Conservation (phyloP, 2,888 invertebrate species). For the Cacoxenus indagator region DNA sequence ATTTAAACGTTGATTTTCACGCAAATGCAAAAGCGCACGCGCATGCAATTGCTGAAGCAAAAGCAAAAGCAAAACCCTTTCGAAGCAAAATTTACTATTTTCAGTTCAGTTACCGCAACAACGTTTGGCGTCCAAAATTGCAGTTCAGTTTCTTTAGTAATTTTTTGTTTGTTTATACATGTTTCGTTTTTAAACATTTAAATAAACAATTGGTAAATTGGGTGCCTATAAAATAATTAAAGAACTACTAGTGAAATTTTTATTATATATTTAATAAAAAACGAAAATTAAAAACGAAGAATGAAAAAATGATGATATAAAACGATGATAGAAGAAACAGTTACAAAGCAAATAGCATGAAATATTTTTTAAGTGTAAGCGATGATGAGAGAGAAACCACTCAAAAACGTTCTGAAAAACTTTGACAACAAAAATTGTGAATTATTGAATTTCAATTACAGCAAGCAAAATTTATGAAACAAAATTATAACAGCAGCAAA, state of each 20-base stretch:
- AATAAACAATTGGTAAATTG: conserved; percentile 67
- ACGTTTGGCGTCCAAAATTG: conserved; percentile 43
- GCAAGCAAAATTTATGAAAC: conserved; percentile 31
- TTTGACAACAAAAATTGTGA: conserved; percentile 43
- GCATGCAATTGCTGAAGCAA: too few species aligned
- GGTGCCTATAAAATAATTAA: conserved; percentile 68
- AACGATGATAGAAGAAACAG: conserved; percentile 35
- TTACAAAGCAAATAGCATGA: conserved; percentile 35
- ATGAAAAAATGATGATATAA: conserved; percentile 42
- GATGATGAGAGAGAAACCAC: conserved; percentile 54
- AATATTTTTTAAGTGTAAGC: conserved; percentile 16
- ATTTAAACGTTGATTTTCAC: neutral
- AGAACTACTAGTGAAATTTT: conserved; percentile 67
- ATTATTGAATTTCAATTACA: too few species aligned
- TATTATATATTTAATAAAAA: conserved; percentile 56
- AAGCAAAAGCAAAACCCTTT: conserved; percentile 6
- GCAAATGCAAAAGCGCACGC: too few species aligned
- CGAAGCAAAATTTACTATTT: conserved; percentile 14
- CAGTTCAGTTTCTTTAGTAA: neutral
- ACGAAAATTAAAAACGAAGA: conserved; percentile 43
- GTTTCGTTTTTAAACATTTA: conserved; percentile 24
- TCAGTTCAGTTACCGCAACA: conserved; percentile 20
- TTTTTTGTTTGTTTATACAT: neutral
- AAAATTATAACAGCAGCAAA: conserved; percentile 32
- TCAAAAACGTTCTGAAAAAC: conserved; percentile 71